Conservation (phyloP, 2,797 vertebrate species). For the Acrossocheilus wenchowensis region DNA sequence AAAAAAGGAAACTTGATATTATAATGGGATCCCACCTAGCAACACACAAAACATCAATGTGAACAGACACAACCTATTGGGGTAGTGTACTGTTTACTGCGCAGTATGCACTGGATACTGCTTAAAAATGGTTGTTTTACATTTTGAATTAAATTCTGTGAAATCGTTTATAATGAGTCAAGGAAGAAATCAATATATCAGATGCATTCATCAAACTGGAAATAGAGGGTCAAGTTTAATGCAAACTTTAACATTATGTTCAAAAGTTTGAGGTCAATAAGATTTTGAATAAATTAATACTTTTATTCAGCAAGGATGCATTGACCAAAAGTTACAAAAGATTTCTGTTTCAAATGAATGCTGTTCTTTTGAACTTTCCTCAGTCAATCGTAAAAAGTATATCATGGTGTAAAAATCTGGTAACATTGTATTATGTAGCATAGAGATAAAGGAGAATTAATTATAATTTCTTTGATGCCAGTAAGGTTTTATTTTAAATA, state of each 20-base stretch:
- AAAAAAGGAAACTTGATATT: constrained; percentile 44
- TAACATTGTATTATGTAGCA: no score
- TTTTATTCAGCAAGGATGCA: not conserved
- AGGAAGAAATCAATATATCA: not conserved
- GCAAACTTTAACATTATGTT: not conserved
- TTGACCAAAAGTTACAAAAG: no score
- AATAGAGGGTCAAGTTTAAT: not conserved
- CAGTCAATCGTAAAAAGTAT: no score
- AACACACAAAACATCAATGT: constrained; percentile 49
- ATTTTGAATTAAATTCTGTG: not conserved
- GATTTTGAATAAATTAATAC: not conserved
- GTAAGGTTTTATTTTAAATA: not conserved
- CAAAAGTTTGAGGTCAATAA: not conserved
- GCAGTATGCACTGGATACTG: not conserved
- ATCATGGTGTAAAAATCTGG: no score
- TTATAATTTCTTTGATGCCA: not conserved
- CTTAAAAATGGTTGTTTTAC: not conserved
- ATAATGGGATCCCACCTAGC: constrained; percentile 55
- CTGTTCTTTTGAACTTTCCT: no score
- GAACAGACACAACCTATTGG: constrained; percentile 20
- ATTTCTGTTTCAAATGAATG: no score
- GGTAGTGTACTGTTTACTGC: not conserved
- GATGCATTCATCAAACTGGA: not conserved
- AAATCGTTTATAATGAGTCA: not conserved
- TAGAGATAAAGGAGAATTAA: no score